A percentile compares a stretch with the other conserved stretches of the same genome.
These are phyloP conservation scores for Leucozona laternaria DNA, from an alignment of 2,888 invertebrate genomes.

Conservation along the genomic window DNA sequence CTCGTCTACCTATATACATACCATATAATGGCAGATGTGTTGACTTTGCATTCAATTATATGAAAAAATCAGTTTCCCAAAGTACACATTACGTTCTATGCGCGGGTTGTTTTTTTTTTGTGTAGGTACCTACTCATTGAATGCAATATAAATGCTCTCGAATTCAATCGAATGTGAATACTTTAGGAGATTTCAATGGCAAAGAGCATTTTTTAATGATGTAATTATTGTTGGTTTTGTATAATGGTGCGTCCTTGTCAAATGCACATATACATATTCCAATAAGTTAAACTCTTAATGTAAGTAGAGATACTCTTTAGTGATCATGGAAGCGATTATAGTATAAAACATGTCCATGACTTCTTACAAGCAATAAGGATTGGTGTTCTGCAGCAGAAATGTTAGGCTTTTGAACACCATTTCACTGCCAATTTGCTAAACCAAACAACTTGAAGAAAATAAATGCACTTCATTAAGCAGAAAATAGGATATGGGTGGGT, in stretches of 20 bases:
- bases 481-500: no score
- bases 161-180: slow-evolving; percentile 24
- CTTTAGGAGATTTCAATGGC: neutral
- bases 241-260: neutral
- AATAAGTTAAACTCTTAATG: neutral
- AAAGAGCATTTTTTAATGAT: neutral
- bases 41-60: slow-evolving; percentile 28
- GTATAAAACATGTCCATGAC: neutral
- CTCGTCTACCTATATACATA: neutral
- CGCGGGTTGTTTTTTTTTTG: neutral
- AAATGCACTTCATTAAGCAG: no score
- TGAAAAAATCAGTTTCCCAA: slow-evolving; percentile 17
- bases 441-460: no score
- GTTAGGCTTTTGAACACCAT: no score
- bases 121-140: neutral
- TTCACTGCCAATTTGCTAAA: no score
- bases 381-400: no score
- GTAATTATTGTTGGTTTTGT: slow-evolving; percentile 12
- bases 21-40: slow-evolving; percentile 6
- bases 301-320: neutral
- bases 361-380: neutral
- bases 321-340: neutral
- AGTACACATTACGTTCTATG: neutral
- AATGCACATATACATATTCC: neutral
- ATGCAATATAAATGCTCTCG: slow-evolving; percentile 10